These are phyloP conservation scores for Bujurquina vittata DNA, from an alignment of 2,113 vertebrate species.

Conservation along the genomic window DNA sequence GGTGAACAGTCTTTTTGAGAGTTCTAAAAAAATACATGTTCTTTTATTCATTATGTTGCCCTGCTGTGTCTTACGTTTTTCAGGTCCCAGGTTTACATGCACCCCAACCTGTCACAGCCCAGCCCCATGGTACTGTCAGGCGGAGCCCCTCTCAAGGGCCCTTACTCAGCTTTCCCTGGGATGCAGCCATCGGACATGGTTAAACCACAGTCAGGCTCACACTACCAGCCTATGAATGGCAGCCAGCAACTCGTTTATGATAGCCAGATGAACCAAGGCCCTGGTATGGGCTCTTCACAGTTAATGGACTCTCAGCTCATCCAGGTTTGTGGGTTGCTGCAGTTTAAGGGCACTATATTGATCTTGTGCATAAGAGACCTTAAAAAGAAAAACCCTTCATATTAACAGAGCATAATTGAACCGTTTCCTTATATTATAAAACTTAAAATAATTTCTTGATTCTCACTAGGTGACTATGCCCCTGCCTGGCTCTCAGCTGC, in stretches of 20 bases:
- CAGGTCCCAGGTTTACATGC: conserved; percentile 99
- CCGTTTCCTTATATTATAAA: neutral
- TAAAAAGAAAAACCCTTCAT: neutral
- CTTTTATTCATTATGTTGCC: neutral
- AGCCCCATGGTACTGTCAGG: conserved; percentile 96
- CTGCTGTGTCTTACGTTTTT: neutral
- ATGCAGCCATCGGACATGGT: conserved; percentile 97
- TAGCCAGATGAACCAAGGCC: conserved; percentile 89
- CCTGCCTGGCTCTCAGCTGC: conserved; percentile 94
- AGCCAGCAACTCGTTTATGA: conserved; percentile 95
- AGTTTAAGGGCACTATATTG: neutral
- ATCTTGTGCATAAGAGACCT: neutral
- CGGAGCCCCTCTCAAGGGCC: conserved; percentile 91
- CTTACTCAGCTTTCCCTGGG: conserved; percentile 93
- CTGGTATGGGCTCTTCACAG: conserved; percentile 93
- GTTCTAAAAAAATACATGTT: rapidly evolving
- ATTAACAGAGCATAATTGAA: neutral
- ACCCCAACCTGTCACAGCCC: conserved; percentile 95
- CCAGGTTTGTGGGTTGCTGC: conserved; percentile 81
- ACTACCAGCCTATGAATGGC: conserved; percentile 95
- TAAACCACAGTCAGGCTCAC: conserved; percentile 92
- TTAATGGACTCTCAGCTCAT: conserved; percentile 98
- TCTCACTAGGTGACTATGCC: conserved; percentile 91
- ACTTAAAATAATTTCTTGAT: neutral
- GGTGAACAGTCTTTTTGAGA: neutral